phyloP scores from a whole-genome alignment of 2,888 invertebrate species.

The Ectropis crepuscularia region DNA sequence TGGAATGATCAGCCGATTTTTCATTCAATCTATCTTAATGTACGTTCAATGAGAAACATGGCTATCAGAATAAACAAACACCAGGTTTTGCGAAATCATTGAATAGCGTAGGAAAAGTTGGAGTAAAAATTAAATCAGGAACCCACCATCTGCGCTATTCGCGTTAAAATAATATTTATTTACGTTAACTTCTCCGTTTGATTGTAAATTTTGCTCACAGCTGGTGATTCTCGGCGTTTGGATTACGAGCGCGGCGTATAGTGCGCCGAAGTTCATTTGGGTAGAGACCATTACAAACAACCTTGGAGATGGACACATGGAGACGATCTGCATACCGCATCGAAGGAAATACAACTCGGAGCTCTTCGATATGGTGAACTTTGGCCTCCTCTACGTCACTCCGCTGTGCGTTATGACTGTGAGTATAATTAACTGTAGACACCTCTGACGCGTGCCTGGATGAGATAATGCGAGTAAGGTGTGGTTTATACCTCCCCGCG shows the following conservation, averaged over 20 bases:
- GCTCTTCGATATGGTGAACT: slow-evolving; percentile 91
- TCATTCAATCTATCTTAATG: slow-evolving; percentile 13
- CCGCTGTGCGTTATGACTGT: slow-evolving; percentile 93
- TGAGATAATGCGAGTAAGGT: slow-evolving; percentile 12
- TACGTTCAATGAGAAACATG: slow-evolving; percentile 7
- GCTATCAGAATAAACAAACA: slow-evolving; percentile 9
- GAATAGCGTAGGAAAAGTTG: slow-evolving; percentile 16
- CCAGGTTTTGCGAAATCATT: slow-evolving; percentile 17
- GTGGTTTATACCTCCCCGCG: slow-evolving; percentile 5
- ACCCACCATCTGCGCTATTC: slow-evolving; percentile 28
- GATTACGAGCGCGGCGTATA: slow-evolving; percentile 92
- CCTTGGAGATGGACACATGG: slow-evolving; percentile 83
- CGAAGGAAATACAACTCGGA: slow-evolving; percentile 91
- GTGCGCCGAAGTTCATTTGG: slow-evolving; percentile 93
- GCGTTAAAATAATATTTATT: slow-evolving; percentile 28
- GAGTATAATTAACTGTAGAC: slow-evolving; percentile 57
- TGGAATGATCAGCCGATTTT: slow-evolving; percentile 7
- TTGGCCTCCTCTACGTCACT: slow-evolving; percentile 92
- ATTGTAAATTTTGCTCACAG: slow-evolving; percentile 70
- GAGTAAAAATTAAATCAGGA: slow-evolving; percentile 26
- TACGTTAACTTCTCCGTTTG: slow-evolving; percentile 22
- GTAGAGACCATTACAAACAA: slow-evolving; percentile 90
- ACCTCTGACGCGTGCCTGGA: slow-evolving; percentile 8
- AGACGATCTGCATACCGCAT: slow-evolving; percentile 90
- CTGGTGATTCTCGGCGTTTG: slow-evolving; percentile 91